Evolutionary conservation across 2,888 invertebrate species (phyloP), one percentile per base, ranked within the genome.

Genomic region (Drosophila neutralis): DNA sequence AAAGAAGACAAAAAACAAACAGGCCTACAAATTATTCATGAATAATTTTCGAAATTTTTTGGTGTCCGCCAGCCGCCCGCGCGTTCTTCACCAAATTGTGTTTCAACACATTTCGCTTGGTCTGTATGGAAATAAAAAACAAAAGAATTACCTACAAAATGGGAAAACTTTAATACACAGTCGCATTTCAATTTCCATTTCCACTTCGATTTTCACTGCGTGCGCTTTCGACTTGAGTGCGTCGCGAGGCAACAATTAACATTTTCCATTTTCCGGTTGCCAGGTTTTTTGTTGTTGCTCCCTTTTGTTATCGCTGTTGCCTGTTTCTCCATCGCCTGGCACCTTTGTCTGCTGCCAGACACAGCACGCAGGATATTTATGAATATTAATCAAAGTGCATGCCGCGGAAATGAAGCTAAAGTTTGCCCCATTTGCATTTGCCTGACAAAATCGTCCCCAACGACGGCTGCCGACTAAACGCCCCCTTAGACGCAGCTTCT

Each of bases 201-300:
- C 72, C 81, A 72, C 73, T 77, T 80, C 75, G 73, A 82, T 83
- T 83, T 79, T 73, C 73, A 81, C 70, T 75, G 75, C 66, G 75
- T 72, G 86, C 82, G 76, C 74, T 88, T 88, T 87, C 87, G 72
- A 88, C 75, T 80, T 88, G 89, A 87, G 87, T 87, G 87, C 85
- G 83, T 89, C 73, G 76, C 80, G 62, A 78, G 78, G 67, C 78
- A 69, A 78, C 82, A 87, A 91, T 91, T 91, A 91, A 91, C 78
- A 88, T 87, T 90, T 90, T 82, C 82, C 83, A 90, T 90, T 91
- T 90, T 89, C 90, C 89, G 89, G 82, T 83, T 87, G 83, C 81
- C 79, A 71, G 81, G 60, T 72, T 74, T 80, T 45, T 52, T 75
- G 70, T 66, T 56, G 58, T 60, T 31, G 52, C 62, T 40, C 38